Conservation (phyloP, 2,888 invertebrate genomes). For the Mylabris sibirica region DNA sequence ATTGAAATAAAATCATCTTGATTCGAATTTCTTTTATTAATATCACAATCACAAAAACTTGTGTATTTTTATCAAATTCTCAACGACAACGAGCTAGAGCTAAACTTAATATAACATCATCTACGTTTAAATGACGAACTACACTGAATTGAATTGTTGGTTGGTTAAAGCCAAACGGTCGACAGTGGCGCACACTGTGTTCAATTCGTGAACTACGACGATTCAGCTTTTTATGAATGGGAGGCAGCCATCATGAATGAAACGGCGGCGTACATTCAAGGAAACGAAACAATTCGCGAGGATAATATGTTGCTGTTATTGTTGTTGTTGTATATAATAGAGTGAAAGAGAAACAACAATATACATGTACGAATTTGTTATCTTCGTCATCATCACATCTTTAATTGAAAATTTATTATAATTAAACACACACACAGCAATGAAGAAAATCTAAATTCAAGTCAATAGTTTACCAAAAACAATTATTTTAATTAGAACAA, state of each 20-base stretch:
- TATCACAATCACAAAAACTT: too few relatives aligned
- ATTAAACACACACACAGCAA: not conserved
- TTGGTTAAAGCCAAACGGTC: constrained; percentile 46
- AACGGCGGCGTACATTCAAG: constrained; percentile 66
- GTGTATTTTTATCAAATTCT: too few relatives aligned
- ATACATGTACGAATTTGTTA: not conserved
- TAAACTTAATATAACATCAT: not conserved
- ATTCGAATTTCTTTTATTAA: too few relatives aligned
- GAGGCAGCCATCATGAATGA: constrained; percentile 77
- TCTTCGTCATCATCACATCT: not conserved
- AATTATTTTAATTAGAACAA: not conserved
- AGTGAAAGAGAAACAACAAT: constrained; percentile 9
- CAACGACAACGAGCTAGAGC: too few relatives aligned
- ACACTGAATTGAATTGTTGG: constrained; percentile 48
- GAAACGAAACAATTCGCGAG: constrained; percentile 51
- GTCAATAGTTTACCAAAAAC: not conserved
- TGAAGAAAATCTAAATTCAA: not conserved
- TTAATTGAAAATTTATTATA: constrained; percentile 3
- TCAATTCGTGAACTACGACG: constrained; percentile 53
- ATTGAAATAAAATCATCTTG: not conserved
- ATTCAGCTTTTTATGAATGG: constrained; percentile 75
- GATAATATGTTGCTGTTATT: constrained; percentile 14
- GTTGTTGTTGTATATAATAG: too few relatives aligned
- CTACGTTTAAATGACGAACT: constrained; percentile 34
- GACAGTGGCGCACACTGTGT: constrained; percentile 56